Evolutionary conservation across 35 echinoderm and acorn worm genomes (phyloP).

Genomic region (Chiridota heheva): DNA sequence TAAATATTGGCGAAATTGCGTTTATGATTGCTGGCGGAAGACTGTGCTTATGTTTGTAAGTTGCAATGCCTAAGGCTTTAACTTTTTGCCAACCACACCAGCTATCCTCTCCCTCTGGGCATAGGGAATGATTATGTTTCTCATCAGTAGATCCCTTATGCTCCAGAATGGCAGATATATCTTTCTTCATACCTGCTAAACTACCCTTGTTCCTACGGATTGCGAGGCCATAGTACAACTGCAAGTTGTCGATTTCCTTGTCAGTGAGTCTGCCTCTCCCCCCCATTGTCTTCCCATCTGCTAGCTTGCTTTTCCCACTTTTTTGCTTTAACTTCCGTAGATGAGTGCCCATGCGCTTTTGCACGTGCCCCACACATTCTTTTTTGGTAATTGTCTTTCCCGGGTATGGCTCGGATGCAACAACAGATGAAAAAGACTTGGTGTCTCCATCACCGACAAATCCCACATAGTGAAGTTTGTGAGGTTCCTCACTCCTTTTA

Average conservation of each 20-base stretch:
- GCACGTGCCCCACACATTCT: conserved; percentile 52
- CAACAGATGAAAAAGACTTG: too few relatives aligned
- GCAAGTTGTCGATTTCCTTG: conserved; percentile 23
- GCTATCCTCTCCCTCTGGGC: not conserved
- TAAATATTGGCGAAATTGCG: not conserved
- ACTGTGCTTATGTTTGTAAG: conserved; percentile 4
- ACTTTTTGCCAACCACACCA: conserved; percentile 25
- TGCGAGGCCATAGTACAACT: conserved; percentile 42
- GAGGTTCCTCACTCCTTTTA: too few relatives aligned
- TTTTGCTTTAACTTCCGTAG: not conserved
- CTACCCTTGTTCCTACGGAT: conserved; percentile 30
- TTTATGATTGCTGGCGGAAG: not conserved
- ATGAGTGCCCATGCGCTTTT: conserved; percentile 16
- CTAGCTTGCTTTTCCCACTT: not conserved
- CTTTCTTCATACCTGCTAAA: not conserved
- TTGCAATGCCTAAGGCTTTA: not conserved
- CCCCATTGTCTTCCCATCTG: conserved; percentile 26
- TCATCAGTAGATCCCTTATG: conserved; percentile 32
- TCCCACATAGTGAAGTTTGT: too few relatives aligned
- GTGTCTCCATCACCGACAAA: too few relatives aligned
- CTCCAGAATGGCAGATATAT: not conserved
- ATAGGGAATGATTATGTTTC: too few relatives aligned
- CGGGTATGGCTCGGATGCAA: too few relatives aligned
- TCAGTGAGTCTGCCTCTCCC: conserved; percentile 27
- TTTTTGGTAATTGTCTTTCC: conserved; percentile 15